Evolutionary conservation across 2,797 vertebrate genomes (phyloP), one percentile per base, ranked within the genome.

Genomic region (Takifugu rubripes): DNA sequence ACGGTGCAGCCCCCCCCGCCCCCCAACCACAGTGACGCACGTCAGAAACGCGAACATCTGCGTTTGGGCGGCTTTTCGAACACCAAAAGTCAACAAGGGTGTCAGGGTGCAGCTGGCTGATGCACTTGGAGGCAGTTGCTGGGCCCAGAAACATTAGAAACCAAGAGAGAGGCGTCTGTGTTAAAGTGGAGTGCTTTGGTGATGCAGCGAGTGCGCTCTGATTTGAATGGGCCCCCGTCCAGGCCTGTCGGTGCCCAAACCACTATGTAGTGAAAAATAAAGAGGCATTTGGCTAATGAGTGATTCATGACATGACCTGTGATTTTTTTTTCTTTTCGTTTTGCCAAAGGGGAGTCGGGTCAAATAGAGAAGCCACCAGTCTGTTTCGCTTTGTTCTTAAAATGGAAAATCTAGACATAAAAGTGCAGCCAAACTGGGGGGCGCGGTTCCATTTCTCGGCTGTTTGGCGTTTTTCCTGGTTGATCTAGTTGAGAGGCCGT

Each of bases 101-200:
- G 61, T 50, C 52, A 26, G 43, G 46, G 57, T 48, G 43, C 57
- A 29, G 25, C 48, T 52, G 58, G 53, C 17, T 45, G 33, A 49
- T 25, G 43, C 12, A 52, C 31, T 50, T 33, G 17, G 29, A 17
- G 45, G 16, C 46, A 17, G 43, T 29, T 25, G 12, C 36, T 17
- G 49, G 33, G 26, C 46, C 40, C 10, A 16, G 6, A 43, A 57
- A 25, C 26, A 52, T 24, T 25, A 59, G 24, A 17, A 59, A 36
- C 40, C 11, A 58, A 51, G 58, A 66, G 52, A 50, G 64, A 44
- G 57, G 36, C 48, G 10, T 56, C 54, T 77, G 54, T 63, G 66
- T 54, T 50, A 54, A 54, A 62, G 52, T 52, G 44, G 21, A 68
- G 51, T 47, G 49, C 54, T 71, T 50, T 56, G 55, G 57, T 56